These are phyloP conservation scores for Hydrophis major DNA, from an alignment of 2,797 vertebrate genomes.

Conservation along the genomic window DNA sequence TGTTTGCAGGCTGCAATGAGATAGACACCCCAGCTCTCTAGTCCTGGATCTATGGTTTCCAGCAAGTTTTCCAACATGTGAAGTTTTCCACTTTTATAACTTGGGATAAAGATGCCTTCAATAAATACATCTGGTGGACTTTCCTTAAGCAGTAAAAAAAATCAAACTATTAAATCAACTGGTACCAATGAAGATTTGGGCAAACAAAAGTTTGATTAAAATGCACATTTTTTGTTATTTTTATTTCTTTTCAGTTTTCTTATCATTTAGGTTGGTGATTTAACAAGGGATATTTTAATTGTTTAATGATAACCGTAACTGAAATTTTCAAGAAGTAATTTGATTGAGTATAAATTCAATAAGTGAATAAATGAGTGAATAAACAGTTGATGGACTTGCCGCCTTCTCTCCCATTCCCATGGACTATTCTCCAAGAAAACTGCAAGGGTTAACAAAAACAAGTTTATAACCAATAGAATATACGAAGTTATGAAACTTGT, in stretches of 20 bases:
- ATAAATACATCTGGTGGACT: conserved; percentile 91
- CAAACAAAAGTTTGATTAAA: neutral
- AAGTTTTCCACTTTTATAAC: conserved; percentile 84
- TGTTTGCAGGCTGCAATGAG: conserved; percentile 94
- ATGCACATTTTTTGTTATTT: neutral
- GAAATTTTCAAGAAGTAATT: neutral
- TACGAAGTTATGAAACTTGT: neutral
- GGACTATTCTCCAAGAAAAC: neutral
- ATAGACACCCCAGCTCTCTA: conserved; percentile 88
- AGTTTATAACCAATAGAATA: neutral
- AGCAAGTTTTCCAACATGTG: conserved; percentile 84
- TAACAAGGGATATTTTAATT: neutral
- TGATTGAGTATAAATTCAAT: neutral
- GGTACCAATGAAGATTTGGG: neutral
- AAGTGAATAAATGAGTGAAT: neutral
- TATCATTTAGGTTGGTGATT: neutral
- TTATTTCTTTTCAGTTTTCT: neutral
- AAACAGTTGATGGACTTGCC: neutral
- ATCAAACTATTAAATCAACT: neutral
- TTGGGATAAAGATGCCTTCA: conserved; percentile 88
- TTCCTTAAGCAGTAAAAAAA: conserved; percentile 73
- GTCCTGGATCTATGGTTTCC: conserved; percentile 84
- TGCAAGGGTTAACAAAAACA: neutral
- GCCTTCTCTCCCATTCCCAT: too few species aligned
- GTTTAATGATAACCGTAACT: neutral